These are phyloP conservation scores for Catalaphyllia jardinei DNA, from an alignment of 64 coral and sea anemone genomes.

Conservation along the genomic window DNA sequence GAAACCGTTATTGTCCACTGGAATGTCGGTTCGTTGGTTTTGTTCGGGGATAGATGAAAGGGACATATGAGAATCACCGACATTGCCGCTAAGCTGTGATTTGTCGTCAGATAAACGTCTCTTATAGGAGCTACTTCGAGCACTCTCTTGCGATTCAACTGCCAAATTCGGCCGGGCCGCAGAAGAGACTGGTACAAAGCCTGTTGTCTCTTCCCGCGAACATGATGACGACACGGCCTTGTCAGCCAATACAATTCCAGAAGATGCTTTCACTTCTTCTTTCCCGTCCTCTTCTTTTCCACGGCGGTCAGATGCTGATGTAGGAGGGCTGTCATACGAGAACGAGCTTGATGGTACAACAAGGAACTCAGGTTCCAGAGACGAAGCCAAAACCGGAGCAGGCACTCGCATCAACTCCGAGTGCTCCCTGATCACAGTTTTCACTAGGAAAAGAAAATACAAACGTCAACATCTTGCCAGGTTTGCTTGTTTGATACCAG, in stretches of 20 bases:
- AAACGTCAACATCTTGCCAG: neutral
- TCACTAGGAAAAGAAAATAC: neutral
- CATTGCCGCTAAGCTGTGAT: neutral
- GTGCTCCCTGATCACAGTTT: neutral
- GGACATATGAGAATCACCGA: neutral
- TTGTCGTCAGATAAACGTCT: neutral
- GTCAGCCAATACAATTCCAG: conserved; percentile 11
- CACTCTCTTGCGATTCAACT: neutral
- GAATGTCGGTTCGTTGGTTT: neutral
- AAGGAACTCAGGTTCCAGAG: conserved; percentile 89
- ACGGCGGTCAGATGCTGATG: conserved; percentile 32
- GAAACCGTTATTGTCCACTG: neutral
- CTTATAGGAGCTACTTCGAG: neutral
- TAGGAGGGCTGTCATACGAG: conserved; percentile 51
- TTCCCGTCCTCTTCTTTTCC: neutral
- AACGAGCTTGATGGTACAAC: conserved; percentile 76
- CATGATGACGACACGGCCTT: conserved; percentile 11
- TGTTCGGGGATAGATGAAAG: neutral
- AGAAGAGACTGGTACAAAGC: neutral
- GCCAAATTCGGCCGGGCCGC: neutral
- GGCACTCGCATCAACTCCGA: conserved; percentile 80
- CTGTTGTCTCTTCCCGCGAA: neutral
- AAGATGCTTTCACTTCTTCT: neutral
- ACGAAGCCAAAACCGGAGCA: conserved; percentile 73
- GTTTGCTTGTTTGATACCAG: no score